A percentile compares a stretch with the other conserved stretches of the same genome.
Conservation (phyloP, 2,888 invertebrate species). For the Ectemnius cavifrons region DNA sequence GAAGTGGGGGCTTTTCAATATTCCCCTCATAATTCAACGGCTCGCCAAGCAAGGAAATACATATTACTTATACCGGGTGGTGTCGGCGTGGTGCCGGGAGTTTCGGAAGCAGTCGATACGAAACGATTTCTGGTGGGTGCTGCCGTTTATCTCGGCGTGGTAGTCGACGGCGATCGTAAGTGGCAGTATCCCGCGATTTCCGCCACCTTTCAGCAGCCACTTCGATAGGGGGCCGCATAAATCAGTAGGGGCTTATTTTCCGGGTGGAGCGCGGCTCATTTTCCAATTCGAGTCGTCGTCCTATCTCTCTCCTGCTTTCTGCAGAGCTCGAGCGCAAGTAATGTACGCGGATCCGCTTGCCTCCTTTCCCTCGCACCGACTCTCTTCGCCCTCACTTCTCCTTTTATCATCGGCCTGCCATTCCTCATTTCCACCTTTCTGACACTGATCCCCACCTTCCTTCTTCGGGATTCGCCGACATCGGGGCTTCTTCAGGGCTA, state of each 20-base stretch:
- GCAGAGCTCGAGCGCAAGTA: conserved; percentile 8
- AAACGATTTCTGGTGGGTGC: not conserved
- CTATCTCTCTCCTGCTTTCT: no score
- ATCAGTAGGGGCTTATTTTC: conserved; percentile 38
- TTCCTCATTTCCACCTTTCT: conserved; percentile 19
- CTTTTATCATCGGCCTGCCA: not conserved
- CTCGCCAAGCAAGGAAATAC: no score
- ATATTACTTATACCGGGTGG: not conserved
- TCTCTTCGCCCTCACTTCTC: not conserved
- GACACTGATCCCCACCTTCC: conserved; percentile 15
- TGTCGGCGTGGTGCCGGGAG: not conserved
- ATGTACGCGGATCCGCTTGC: conserved; percentile 8
- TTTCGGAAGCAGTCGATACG: conserved; percentile 6
- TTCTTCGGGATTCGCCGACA: conserved; percentile 20
- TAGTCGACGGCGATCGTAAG: conserved; percentile 18
- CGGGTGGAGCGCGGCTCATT: conserved; percentile 50
- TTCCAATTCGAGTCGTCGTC: conserved; percentile 47
- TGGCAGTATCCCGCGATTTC: conserved; percentile 27
- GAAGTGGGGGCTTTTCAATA: no score
- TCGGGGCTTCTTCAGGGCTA: conserved; percentile 7
- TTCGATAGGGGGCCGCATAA: conserved; percentile 13
- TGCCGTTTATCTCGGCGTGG: not conserved
- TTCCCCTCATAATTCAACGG: no score
- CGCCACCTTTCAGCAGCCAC: conserved; percentile 12
- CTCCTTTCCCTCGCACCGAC: conserved; percentile 7